Base-by-base conservation (phyloP, 2,113 vertebrate species). In the Eolophus roseicapilla region DNA sequence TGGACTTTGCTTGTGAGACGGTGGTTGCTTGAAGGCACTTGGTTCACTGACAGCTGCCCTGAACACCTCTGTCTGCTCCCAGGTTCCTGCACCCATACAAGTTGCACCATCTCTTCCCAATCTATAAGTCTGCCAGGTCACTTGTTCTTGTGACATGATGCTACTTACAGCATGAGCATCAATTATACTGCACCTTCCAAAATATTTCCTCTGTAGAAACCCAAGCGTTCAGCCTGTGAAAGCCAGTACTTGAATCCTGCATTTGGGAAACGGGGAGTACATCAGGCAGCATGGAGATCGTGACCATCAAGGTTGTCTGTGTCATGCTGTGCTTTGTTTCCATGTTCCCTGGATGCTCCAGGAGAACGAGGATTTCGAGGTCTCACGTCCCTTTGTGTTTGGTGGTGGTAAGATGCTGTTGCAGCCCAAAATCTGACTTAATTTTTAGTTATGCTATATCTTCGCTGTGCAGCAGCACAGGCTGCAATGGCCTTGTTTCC, bases 191-290 rank as follows among this genome's bases (percentile, higher is more conserved):
- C 1, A 0, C 24, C 35, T 69, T 44, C 70, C 57, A 8, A 39
- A 18, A 41, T 2, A 27, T 16, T 24, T 68, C 47, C 35, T 35
- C 31, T 19, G 31, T 17, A 23, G 64, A 68, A 79, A 33, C 9
- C 7, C 14, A 11, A 6, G 5, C 1, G 20, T n/a, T 73, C 43
- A 39, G 15, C 25, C 31, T 17, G 13, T 13, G 29, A 17, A 49
- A 71, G 7, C 6, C 70, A 33, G 3, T 11, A 0, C 55, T 49
- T 0, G 0, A 19, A 28, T 35, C 67, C 67, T 1, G 0, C 18
- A 0, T 24, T 67, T 4, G 37, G 49, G 86, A 53, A 44, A 62
- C 5, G 1, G 70, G 39, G 46, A 39, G 18, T 43, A 2, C 6
- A 62, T 9, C 0, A 0, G 47, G 43, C 73, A 88, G 25, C 3